Base-by-base conservation (phyloP, 53 echinoderm and acorn worm genomes). In the Apostichopus leukothele region DNA sequence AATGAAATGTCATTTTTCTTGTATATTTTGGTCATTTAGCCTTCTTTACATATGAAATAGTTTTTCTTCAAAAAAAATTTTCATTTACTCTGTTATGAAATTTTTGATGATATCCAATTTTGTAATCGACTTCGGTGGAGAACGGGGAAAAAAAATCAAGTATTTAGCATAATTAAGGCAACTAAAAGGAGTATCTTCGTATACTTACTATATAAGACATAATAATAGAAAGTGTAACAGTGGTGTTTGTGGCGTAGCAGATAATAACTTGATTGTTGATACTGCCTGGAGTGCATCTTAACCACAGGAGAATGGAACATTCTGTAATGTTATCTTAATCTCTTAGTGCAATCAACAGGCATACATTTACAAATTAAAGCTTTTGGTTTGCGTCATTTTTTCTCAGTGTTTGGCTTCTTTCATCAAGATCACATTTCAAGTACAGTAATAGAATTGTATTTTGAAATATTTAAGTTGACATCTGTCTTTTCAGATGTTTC, bases 301-400 rank as follows among this genome's bases (percentile, higher is more conserved):
- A 18, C 20, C 14, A 71, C 18, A 18, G 20, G 71, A 71, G 71
- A 71, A 39, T 39, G 39, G 71, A 71, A 71, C 18, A 71, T 71
- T 18, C 18, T 19, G 18, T 71, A 71, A 71, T 18, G 71, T 71
- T 71, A 71, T n/a, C 13, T 57, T 81, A 7, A 20, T 80, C 55
- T 81, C 81, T 57, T 81, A 54, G 81, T 81, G 81, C 81, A 81
- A 81, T 81, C 55, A 81, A 81, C 81, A 81, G 81, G 81, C 81
- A 81, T 57, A 81, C 81, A 81, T 81, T 81, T 81, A 81, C 55
- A 81, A 22, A n/a, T 59, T 23, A 9, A 22, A 16, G 0, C 16
- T 39, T 10, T 81, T 55, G 54, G n/a, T 81, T 81, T 21, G 39
- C 3, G 71, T 71, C 71, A 71, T 71, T n/a, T 71, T 71, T 71